Conservation (phyloP, 1,140 invertebrate species). For the Cardiocondyla obscurior region DNA sequence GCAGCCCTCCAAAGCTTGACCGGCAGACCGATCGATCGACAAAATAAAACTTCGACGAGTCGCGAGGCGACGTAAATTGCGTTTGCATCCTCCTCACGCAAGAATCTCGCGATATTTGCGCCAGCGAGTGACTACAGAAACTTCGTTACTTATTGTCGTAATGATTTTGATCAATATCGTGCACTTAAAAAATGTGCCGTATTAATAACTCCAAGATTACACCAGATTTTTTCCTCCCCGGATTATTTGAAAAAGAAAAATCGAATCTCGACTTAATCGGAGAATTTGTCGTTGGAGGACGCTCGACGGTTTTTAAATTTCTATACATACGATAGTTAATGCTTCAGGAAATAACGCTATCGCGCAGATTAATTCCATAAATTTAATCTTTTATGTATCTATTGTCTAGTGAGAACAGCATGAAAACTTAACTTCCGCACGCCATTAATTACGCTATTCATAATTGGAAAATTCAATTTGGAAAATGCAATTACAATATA, state of each 20-base stretch:
- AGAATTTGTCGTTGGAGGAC: background rate
- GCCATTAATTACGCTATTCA: conserved; percentile 14
- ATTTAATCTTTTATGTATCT: background rate
- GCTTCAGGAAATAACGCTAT: background rate
- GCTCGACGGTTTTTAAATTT: background rate
- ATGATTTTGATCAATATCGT: no score
- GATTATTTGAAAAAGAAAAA: background rate
- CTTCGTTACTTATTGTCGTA: background rate
- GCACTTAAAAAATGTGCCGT: background rate
- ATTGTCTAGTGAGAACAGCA: background rate
- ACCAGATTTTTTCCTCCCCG: background rate
- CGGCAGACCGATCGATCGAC: conserved; percentile 33
- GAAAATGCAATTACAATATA: conserved; percentile 15
- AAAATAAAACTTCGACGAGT: conserved; percentile 21
- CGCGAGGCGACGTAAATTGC: conserved; percentile 45
- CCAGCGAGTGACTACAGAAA: background rate
- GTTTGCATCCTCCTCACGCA: background rate
- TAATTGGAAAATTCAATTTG: conserved; percentile 27
- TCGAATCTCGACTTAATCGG: background rate
- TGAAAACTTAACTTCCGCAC: conserved; percentile 7
- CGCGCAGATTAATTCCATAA: background rate
- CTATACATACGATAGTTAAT: background rate
- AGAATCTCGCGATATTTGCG: background rate
- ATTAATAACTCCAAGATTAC: background rate
- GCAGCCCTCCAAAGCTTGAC: background rate